phyloP scores from a whole-genome alignment of 30 jellyfish, hydroid and myxozoan genomes.

The Aurelia aurita region DNA sequence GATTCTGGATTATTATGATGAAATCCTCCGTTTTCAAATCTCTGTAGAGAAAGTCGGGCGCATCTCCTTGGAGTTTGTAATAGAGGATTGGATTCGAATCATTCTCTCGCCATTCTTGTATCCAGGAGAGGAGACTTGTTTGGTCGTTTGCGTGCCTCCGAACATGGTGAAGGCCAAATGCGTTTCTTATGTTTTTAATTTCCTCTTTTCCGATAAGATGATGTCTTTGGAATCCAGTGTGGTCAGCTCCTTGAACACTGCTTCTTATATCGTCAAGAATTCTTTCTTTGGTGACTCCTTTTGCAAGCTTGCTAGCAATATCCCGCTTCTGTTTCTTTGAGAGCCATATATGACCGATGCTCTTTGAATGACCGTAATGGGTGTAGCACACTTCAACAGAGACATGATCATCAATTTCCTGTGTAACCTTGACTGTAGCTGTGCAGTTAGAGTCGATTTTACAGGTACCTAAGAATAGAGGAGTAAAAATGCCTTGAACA shows the following conservation, averaged over 20 bases:
- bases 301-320: neutral
- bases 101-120: neutral
- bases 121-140: neutral
- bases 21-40: neutral
- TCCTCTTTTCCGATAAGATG: neutral
- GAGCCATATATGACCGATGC: conserved; percentile 5
- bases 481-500: no score
- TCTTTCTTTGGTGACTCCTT: neutral
- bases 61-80: neutral
- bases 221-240: neutral
- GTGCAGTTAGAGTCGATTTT: neutral
- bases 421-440: neutral
- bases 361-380: neutral
- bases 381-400: neutral
- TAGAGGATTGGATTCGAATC: neutral
- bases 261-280: neutral
- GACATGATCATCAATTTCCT: neutral
- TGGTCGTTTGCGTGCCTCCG: neutral
- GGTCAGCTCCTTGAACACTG: neutral
- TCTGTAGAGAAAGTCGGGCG: neutral
- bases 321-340: neutral
- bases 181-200: no score
- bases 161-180: neutral
- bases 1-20: neutral
- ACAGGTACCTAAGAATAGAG: neutral